These are phyloP conservation scores for Drosophila phalerata DNA, from an alignment of 2,888 invertebrate genomes.

Conservation along the genomic window DNA sequence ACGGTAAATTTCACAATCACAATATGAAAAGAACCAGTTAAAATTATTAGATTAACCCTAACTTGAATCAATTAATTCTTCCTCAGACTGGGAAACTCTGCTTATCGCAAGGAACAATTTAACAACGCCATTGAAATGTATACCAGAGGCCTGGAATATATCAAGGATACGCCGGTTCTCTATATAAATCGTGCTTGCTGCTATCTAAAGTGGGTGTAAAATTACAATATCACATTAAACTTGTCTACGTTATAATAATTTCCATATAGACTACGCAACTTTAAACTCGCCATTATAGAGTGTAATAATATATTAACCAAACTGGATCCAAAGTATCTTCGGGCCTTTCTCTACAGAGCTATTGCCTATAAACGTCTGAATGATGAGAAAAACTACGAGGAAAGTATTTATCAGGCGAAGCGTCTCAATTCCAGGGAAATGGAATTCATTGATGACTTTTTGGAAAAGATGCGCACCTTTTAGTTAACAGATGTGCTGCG, in stretches of 20 bases:
- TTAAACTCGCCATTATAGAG: slow-evolving; percentile 52
- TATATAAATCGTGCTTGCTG: slow-evolving; percentile 67
- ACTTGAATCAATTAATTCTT: not conserved
- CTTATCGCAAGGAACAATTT: slow-evolving; percentile 48
- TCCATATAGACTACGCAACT: slow-evolving; percentile 45
- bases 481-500: not conserved
- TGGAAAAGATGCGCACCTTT: slow-evolving; percentile 46
- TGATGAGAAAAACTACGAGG: slow-evolving; percentile 53
- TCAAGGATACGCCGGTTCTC: slow-evolving; percentile 59
- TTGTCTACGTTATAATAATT: no score
- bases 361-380: slow-evolving; percentile 43
- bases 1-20: no score
- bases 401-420: slow-evolving; percentile 34
- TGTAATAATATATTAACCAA: slow-evolving; percentile 48
- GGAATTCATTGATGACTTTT: slow-evolving; percentile 50
- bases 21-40: no score
- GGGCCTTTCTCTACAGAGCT: slow-evolving; percentile 67
- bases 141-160: slow-evolving; percentile 46
- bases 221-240: not conserved
- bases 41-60: not conserved
- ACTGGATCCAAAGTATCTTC: slow-evolving; percentile 46
- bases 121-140: slow-evolving; percentile 46
- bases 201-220: slow-evolving; percentile 52
- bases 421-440: slow-evolving; percentile 14
- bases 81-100: slow-evolving; percentile 49